Base-by-base conservation (phyloP, 2,888 invertebrate genomes). In the Linnaemya tessellans region DNA sequence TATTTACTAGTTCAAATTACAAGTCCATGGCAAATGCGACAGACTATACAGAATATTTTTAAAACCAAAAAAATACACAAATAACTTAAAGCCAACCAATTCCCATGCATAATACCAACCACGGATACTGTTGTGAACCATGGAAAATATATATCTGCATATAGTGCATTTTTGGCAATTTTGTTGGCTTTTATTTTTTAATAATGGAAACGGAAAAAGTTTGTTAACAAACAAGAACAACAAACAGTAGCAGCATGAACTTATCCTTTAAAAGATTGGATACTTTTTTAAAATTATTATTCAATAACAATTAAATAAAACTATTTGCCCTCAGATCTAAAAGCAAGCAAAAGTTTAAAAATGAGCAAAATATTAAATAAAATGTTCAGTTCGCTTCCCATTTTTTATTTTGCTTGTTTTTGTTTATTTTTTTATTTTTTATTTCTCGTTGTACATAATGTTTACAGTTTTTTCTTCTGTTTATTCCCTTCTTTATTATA, bases 231-330 rank as follows among this genome's bases (percentile, higher is more conserved):
- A 58, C 25, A 64, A 20, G 56, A 60, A 35, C 20, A 13, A 20
- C 41, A 70, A 30, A 49, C n/a, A 46, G 11, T 56, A 43, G 43
- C 70, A 67, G 30, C 56, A 70, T 65, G 58, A 70, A 75, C 49
- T 74, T 38, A 58, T 64, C 51, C 20, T 64, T 73, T 67, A 51
- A 10, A 20, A 11, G 56, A 54, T 74, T 78, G 64, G 0, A 8
- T 9, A 30, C 22, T 65, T 67, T 58, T 60, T 51, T 51, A 4
- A n/a, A n/a, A 41, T 77, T 75, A 43, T 75, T 75, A 80, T 80
- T 75, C 75, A 71, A 80, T 71, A 80, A 84, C 80, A 80, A 84
- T 80, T 80, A 84, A 70, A 84, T 75, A 80, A 77, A 70, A 84
- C 38, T 80, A 77, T 84, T 84, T 80, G 54, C 58, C 71, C 54